These are phyloP conservation scores for Upupa epops DNA, from an alignment of 2,113 vertebrate species.

Conservation along the genomic window DNA sequence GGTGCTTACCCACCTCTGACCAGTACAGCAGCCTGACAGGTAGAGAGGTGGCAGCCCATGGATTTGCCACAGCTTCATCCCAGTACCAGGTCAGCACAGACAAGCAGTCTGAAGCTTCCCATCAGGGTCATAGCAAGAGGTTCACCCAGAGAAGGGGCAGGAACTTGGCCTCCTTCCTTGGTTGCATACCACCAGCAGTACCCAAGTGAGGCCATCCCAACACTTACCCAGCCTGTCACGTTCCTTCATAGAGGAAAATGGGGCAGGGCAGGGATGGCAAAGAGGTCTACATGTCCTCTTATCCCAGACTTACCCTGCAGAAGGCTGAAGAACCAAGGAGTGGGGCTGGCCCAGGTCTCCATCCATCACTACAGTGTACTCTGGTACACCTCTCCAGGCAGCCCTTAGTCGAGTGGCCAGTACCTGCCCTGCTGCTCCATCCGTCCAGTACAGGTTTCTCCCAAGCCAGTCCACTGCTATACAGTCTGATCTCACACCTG, in stretches of 20 bases:
- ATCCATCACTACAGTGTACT: constrained; percentile 81
- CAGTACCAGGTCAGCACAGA: background rate
- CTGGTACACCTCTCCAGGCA: constrained; percentile 68
- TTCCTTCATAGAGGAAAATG: background rate
- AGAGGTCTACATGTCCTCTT: background rate
- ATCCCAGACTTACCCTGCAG: constrained; percentile 78
- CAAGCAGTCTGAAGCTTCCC: background rate
- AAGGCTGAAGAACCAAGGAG: constrained; percentile 83
- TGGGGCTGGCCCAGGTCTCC: constrained; percentile 81
- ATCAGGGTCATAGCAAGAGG: background rate
- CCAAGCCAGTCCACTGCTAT: constrained; percentile 91
- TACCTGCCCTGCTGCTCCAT: constrained; percentile 84
- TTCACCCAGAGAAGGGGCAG: background rate
- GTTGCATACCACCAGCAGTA: fast-evolving
- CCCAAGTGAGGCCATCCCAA: background rate
- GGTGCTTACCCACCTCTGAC: constrained; percentile 84
- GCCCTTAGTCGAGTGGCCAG: constrained; percentile 77
- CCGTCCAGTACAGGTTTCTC: constrained; percentile 91
- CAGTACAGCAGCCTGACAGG: constrained; percentile 86
- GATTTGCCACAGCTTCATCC: fast-evolving
- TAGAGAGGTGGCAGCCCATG: background rate
- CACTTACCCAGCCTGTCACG: background rate
- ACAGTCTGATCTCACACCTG: constrained; percentile 86
- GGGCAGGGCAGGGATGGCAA: background rate
- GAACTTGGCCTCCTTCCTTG: background rate